Conservation (phyloP, 2,888 invertebrate genomes). For the Clostera curtula region DNA sequence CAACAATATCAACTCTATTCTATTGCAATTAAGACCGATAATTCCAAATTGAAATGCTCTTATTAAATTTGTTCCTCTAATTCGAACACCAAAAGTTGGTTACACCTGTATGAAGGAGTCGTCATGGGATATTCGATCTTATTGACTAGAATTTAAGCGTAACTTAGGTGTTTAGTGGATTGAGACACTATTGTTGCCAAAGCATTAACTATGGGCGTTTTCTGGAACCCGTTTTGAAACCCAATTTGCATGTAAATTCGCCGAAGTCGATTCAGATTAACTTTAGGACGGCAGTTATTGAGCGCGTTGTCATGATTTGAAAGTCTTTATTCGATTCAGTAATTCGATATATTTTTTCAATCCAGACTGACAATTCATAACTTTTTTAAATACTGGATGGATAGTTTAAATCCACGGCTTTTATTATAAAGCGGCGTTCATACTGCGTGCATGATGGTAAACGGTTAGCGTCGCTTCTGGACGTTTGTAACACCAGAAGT, state of each 20-base stretch:
- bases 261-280: slow-evolving; percentile 59
- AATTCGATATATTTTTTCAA: too few species aligned
- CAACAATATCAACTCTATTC: slow-evolving; percentile 20
- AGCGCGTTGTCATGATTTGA: too few species aligned
- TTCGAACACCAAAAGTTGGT: slow-evolving; percentile 26
- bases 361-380: too few species aligned
- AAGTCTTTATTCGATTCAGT: too few species aligned
- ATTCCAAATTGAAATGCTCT: slow-evolving; percentile 21
- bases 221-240: slow-evolving; percentile 55
- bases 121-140: slow-evolving; percentile 14
- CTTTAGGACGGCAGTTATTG: slow-evolving; percentile 44
- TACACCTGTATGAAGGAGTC: slow-evolving; percentile 8
- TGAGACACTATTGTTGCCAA: slow-evolving; percentile 17
- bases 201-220: slow-evolving; percentile 55
- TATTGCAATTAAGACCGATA: slow-evolving; percentile 16
- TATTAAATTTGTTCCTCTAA: slow-evolving; percentile 36
- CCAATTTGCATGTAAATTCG: slow-evolving; percentile 69
- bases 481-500: too few species aligned
- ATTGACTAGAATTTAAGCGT: not conserved
- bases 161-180: not conserved
- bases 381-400: too few species aligned
- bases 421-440: too few species aligned
- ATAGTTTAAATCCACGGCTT: too few species aligned
- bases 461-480: too few species aligned
- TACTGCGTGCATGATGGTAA: too few species aligned